Base-by-base conservation (phyloP, 2,888 invertebrate species). In the Euproctis similis region DNA sequence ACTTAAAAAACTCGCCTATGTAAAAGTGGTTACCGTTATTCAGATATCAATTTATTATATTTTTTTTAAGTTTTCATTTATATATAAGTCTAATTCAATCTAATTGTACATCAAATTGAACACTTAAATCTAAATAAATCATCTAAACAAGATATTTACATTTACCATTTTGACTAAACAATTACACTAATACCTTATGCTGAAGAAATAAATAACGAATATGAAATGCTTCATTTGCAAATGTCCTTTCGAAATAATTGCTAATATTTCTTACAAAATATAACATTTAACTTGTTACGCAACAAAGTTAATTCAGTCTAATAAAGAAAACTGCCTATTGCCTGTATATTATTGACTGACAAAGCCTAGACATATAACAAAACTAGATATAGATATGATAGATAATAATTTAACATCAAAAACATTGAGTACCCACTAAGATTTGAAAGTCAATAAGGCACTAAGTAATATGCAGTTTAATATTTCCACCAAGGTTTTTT, bases 71-170 rank as follows among this genome's bases (percentile, higher is more conserved):
- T n/a, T n/a, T n/a, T n/a, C n/a, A n/a, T n/a, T 61, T 57, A 46
- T 59, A 66, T 71, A 63, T 69, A 4, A 59, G 42, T 66, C 69
- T 77, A 76, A 73, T 71, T 68, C 69, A 71, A 72, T 76, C 75
- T 73, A 76, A 69, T n/a, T 67, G 60, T 64, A 73, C 68, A 72
- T 73, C 70, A 74, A 78, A 76, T 76, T 75, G 78, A 80, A 81
- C 72, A 74, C 78, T 82, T 81, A 81, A 60, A 61, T 64, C 77
- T 81, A 77, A 75, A 81, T 77, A 78, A 80, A 80, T 66, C 70
- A 58, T 77, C 75, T 80, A 80, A 78, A 80, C 72, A 72, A 75
- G 72, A 70, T 82, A 82, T 82, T 78, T 82, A 82, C 82, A 82
- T 56, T 70, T 66, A 74, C 63, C 75, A 74, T 73, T 75, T 73